Conservation (phyloP, 2,797 vertebrate species). For the Antrozous pallidus region DNA sequence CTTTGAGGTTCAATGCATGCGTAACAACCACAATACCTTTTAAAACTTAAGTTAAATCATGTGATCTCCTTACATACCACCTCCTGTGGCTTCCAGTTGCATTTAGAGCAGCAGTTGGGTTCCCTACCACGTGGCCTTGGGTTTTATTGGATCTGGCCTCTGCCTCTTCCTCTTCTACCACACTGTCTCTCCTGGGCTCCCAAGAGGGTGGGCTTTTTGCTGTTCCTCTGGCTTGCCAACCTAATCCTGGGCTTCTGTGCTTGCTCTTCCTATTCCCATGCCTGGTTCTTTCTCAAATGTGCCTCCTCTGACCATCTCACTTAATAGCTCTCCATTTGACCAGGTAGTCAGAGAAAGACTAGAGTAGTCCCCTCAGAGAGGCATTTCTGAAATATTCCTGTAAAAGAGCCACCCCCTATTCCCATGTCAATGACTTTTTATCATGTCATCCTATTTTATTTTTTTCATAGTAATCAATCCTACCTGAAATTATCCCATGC, state of each 20-base stretch:
- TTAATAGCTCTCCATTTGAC: not conserved
- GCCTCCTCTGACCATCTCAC: not conserved
- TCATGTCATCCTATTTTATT: not conserved
- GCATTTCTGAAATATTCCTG: not conserved
- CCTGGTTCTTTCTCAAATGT: not conserved
- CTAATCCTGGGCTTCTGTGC: not conserved
- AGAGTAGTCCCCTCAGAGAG: not conserved
- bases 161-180: accelerated
- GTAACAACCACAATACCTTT: not conserved
- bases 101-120: not conserved
- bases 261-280: not conserved
- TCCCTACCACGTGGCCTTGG: not conserved
- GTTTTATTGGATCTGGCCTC: not conserved
- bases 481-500: not conserved
- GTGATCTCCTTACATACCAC: not conserved
- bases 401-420: not conserved
- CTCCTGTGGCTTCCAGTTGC: not conserved
- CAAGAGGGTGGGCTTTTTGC: not conserved
- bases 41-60: not conserved
- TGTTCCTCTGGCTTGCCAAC: not conserved
- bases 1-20: not conserved
- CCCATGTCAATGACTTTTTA: not conserved
- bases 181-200: not conserved
- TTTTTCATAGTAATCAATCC: not conserved
- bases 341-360: not conserved